Evolutionary conservation across 2,113 vertebrate genomes (phyloP).

Genomic region (Phylloscopus whistleri): DNA sequence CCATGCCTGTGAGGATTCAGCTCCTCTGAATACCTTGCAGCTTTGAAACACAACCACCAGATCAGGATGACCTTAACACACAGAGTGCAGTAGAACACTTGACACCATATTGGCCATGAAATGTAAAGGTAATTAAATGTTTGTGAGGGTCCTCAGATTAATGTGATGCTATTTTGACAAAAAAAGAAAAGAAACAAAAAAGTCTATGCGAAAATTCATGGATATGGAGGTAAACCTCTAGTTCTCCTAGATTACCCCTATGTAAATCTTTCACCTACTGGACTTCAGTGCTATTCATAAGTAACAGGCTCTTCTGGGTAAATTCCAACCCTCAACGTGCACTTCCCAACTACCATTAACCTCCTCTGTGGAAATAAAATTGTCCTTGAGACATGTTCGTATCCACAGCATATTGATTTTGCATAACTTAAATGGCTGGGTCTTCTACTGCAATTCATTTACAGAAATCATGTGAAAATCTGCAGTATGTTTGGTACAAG

Average conservation of each 20-base stretch:
- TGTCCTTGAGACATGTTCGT: slow-evolving; percentile 16
- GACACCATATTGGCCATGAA: neutral
- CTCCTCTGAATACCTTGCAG: neutral
- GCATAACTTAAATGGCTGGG: neutral
- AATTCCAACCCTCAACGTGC: neutral
- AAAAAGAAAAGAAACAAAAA: neutral
- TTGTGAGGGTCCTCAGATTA: neutral
- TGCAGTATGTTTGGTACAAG: neutral
- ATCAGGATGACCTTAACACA: neutral
- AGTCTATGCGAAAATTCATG: neutral
- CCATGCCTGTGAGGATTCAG: neutral
- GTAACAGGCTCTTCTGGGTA: neutral
- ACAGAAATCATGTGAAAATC: neutral
- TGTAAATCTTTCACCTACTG: neutral
- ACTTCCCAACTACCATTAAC: neutral
- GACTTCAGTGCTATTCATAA: neutral
- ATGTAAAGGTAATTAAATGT: neutral
- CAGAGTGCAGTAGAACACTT: neutral
- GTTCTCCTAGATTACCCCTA: neutral
- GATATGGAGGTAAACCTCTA: neutral
- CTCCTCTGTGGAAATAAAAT: neutral
- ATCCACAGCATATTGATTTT: slow-evolving; percentile 45
- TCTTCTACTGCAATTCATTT: slow-evolving; percentile 19
- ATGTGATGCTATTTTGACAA: neutral
- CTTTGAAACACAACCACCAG: neutral